Evolutionary conservation across 1,140 invertebrate genomes (phyloP).

Genomic region (Riptortus pedestris): DNA sequence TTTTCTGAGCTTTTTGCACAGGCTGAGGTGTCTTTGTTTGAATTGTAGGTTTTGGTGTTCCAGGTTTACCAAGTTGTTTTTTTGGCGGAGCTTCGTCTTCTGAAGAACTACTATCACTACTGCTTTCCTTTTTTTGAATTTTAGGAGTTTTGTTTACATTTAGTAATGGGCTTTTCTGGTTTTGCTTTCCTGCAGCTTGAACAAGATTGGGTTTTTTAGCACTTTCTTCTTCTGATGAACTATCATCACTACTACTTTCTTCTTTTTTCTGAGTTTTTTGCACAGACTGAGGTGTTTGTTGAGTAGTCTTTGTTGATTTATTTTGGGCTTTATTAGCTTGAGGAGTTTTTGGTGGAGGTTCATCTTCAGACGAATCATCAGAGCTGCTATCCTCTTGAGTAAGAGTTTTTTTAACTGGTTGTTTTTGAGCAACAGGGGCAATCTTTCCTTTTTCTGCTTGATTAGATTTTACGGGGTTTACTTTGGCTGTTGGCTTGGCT

Average conservation of each 20-base stretch:
- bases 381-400: conserved; percentile 15
- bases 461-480: conserved; percentile 36
- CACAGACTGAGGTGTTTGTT: neutral
- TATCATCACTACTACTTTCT: neutral
- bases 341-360: conserved; percentile 15
- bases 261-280: neutral
- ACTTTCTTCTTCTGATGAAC: conserved; percentile 7
- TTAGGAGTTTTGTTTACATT: neutral
- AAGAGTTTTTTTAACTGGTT: neutral
- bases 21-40: neutral
- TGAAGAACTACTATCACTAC: conserved; percentile 1
- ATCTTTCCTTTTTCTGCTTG: too few relatives aligned
- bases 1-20: neutral
- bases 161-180: too few relatives aligned
- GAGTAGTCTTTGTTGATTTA: neutral
- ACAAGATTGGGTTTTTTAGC: neutral
- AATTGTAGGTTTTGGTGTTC: neutral
- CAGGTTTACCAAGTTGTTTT: neutral
- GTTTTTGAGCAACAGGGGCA: conserved; percentile 24
- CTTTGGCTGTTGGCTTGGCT: too few relatives aligned
- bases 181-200: neutral
- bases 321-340: neutral
- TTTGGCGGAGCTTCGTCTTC: conserved; percentile 9
- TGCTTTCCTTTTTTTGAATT: conserved; percentile 19
- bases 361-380: conserved; percentile 35